Evolutionary conservation across 2,113 vertebrate genomes (phyloP).

Genomic region (Callopanchax toddi): DNA sequence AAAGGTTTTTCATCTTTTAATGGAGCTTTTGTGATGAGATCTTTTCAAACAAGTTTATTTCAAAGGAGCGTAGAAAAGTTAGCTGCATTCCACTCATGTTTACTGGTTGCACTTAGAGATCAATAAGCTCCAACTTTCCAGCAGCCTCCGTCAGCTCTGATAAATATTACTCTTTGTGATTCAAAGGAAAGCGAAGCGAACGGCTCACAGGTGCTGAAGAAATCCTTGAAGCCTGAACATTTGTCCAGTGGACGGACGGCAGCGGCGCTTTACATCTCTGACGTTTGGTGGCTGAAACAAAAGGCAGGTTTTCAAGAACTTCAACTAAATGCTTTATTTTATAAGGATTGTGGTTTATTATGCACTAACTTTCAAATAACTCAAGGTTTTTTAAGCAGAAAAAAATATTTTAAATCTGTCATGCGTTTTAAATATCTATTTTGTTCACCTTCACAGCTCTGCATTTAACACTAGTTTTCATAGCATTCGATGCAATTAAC

Average conservation of each 20-base stretch:
- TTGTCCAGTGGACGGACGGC: background rate
- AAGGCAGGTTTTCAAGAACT: constrained; percentile 5
- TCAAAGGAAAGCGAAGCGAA: constrained; percentile 7
- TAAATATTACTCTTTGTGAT: constrained; percentile 11
- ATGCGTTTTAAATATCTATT: too few species aligned
- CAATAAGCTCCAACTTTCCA: constrained; percentile 14
- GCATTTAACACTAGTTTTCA: too few species aligned
- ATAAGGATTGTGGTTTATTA: background rate
- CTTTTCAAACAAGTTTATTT: constrained; percentile 15
- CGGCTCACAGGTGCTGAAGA: constrained; percentile 3
- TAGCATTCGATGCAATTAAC: too few species aligned
- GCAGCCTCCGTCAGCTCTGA: constrained; percentile 5
- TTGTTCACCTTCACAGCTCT: too few species aligned
- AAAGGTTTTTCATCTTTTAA: background rate
- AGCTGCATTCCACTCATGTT: constrained; percentile 12
- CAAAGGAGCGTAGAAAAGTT: constrained; percentile 15
- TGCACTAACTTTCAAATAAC: constrained; percentile 8
- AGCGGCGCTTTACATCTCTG: constrained; percentile 9
- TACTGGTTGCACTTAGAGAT: constrained; percentile 13
- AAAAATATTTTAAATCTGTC: background rate
- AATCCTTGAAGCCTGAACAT: constrained; percentile 40
- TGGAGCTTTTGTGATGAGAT: background rate
- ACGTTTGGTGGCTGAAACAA: constrained; percentile 10
- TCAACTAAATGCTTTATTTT: constrained; percentile 2
- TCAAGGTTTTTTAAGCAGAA: background rate